Conservation (phyloP, 1,140 invertebrate species). For the Euura lappo region DNA sequence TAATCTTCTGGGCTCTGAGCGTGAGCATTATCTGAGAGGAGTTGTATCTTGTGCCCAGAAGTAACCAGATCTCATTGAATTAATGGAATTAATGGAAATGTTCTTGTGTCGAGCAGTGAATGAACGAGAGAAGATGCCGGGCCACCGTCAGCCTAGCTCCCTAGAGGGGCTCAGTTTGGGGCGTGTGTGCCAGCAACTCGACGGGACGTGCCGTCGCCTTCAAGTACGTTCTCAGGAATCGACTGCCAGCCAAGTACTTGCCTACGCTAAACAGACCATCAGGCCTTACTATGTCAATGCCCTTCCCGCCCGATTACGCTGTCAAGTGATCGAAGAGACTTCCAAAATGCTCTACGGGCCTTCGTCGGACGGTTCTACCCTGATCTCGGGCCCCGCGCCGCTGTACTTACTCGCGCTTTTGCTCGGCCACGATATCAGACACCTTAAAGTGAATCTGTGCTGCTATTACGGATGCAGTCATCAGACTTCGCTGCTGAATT, state of each 20-base stretch:
- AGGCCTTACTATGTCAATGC: slow-evolving; percentile 56
- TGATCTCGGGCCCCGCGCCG: slow-evolving; percentile 54
- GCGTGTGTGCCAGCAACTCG: slow-evolving; percentile 55
- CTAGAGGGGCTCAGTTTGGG: slow-evolving; percentile 55
- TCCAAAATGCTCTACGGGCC: slow-evolving; percentile 51
- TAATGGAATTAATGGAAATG: slow-evolving; percentile 12
- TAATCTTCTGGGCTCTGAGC: too few relatives aligned
- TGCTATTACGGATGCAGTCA: slow-evolving; percentile 64
- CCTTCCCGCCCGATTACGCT: slow-evolving; percentile 49
- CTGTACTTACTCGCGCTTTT: slow-evolving; percentile 56
- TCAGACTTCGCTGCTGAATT: slow-evolving; percentile 55
- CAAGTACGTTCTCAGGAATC: slow-evolving; percentile 56
- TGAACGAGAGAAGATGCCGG: slow-evolving; percentile 54
- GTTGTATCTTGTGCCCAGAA: too few relatives aligned
- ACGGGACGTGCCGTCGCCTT: slow-evolving; percentile 54
- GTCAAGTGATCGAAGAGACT: slow-evolving; percentile 54
- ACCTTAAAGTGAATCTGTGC: slow-evolving; percentile 57
- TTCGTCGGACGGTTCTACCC: slow-evolving; percentile 45
- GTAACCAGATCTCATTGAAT: background rate
- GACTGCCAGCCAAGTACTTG: slow-evolving; percentile 52
- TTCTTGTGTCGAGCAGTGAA: slow-evolving; percentile 31
- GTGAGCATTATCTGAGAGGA: too few relatives aligned
- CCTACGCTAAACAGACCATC: slow-evolving; percentile 51
- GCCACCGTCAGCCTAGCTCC: slow-evolving; percentile 56
- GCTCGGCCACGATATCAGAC: slow-evolving; percentile 55